Evolutionary conservation across 2,888 invertebrate genomes (phyloP).

Genomic region (Podotricha telesiphe): DNA sequence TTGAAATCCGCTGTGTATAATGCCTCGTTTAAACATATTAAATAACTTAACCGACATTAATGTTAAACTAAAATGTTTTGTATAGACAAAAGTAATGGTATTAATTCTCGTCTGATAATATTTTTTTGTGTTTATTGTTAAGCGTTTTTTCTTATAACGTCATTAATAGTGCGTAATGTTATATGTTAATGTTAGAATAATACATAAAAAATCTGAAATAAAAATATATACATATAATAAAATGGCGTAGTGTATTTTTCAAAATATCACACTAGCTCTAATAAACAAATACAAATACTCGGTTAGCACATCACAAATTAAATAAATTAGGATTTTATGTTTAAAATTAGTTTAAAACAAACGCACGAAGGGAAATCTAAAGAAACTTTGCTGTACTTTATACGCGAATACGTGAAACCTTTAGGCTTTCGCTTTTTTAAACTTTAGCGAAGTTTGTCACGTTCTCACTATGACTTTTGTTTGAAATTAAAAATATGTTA

Average conservation of each 20-base stretch:
- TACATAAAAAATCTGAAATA: background rate
- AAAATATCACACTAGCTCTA: too few relatives aligned
- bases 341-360: background rate
- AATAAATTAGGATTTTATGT: too few relatives aligned
- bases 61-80: background rate
- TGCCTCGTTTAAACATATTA: slow-evolving; percentile 26
- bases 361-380: background rate
- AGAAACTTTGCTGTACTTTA: too few relatives aligned
- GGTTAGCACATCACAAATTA: too few relatives aligned
- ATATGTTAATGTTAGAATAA: background rate
- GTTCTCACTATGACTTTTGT: background rate
- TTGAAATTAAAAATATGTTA: background rate
- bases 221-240: background rate
- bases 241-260: too few relatives aligned
- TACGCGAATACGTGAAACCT: too few relatives aligned
- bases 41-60: slow-evolving; percentile 19
- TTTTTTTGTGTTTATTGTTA: background rate
- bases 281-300: too few relatives aligned
- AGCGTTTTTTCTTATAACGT: background rate
- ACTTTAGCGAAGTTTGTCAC: background rate
- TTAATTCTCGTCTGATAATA: background rate
- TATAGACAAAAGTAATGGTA: background rate
- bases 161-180: background rate
- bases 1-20: slow-evolving; percentile 41
- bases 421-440: too few relatives aligned